phyloP scores from a whole-genome alignment of 2,888 invertebrate genomes.

The Ephialtes manifestator region DNA sequence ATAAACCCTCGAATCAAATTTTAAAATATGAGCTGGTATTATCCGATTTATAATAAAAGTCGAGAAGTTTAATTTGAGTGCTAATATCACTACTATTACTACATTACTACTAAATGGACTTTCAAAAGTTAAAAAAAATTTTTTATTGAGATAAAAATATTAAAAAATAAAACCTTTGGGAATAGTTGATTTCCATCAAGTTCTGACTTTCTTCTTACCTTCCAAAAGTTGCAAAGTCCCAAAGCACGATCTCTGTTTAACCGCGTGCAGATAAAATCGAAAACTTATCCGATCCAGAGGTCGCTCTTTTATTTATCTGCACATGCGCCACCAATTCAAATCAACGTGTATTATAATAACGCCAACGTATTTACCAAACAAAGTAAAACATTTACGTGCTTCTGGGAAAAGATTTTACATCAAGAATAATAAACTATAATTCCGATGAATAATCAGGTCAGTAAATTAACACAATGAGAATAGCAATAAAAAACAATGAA shows the following conservation, averaged over 20 bases:
- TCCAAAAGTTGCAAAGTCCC: too few species aligned
- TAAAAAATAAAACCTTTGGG: too few species aligned
- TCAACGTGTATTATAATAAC: background rate
- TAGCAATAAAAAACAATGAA: background rate
- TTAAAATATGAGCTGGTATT: too few species aligned
- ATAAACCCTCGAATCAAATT: background rate
- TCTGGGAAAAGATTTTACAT: background rate
- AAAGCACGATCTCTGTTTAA: background rate
- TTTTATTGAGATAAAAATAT: too few species aligned
- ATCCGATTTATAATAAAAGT: too few species aligned
- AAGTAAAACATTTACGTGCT: too few species aligned
- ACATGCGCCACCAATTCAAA: constrained; percentile 46
- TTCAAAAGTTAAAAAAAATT: too few species aligned
- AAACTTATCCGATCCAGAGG: background rate
- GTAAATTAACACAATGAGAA: background rate
- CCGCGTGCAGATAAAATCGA: background rate
- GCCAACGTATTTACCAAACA: background rate
- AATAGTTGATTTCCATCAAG: too few species aligned
- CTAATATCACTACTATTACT: too few species aligned
- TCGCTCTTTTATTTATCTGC: background rate
- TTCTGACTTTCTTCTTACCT: too few species aligned
- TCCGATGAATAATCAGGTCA: constrained; percentile 58
- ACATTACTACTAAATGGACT: too few species aligned
- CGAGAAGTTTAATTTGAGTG: too few species aligned
- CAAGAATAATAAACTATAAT: background rate